Percentiles rank a stretch among this genome's conserved stretches.
Evolutionary conservation across 2,797 vertebrate species (phyloP).

Genomic region (Columba guinea): DNA sequence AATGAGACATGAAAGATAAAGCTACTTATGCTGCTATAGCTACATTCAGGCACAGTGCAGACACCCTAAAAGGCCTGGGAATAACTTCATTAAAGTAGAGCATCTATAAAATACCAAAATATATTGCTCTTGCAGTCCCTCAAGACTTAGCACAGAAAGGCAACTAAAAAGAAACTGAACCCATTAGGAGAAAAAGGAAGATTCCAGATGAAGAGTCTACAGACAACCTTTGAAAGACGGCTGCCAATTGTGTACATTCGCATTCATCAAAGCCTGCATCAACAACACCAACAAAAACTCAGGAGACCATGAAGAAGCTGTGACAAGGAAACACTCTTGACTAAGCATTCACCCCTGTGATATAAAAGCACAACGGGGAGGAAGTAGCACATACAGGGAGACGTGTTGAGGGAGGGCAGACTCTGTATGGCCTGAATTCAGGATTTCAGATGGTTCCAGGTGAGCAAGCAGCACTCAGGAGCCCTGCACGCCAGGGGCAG

Average conservation of each 20-base stretch:
- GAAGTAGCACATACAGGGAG: neutral
- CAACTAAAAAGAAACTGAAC: neutral
- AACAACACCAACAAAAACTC: neutral
- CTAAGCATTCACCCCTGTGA: neutral
- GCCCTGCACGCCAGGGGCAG: rapidly evolving
- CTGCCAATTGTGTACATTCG: neutral
- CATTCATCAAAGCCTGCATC: neutral
- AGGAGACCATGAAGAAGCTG: neutral
- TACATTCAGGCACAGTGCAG: neutral
- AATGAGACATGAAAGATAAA: neutral
- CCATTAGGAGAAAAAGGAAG: neutral
- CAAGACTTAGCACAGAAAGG: neutral
- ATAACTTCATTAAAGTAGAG: neutral
- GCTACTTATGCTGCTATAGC: neutral
- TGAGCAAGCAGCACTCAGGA: neutral
- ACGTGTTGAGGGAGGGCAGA: neutral
- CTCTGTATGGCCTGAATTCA: neutral
- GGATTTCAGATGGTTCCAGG: neutral
- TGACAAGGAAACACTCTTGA: neutral
- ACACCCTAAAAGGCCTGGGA: neutral
- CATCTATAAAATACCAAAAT: neutral
- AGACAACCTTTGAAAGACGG: neutral
- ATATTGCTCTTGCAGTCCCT: neutral
- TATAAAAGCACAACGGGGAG: neutral
- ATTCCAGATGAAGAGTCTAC: neutral